A percentile compares a stretch with the other conserved stretches of the same genome.
Evolutionary conservation across 2,888 invertebrate genomes (phyloP).

Genomic region (Scotopteryx bipunctaria): DNA sequence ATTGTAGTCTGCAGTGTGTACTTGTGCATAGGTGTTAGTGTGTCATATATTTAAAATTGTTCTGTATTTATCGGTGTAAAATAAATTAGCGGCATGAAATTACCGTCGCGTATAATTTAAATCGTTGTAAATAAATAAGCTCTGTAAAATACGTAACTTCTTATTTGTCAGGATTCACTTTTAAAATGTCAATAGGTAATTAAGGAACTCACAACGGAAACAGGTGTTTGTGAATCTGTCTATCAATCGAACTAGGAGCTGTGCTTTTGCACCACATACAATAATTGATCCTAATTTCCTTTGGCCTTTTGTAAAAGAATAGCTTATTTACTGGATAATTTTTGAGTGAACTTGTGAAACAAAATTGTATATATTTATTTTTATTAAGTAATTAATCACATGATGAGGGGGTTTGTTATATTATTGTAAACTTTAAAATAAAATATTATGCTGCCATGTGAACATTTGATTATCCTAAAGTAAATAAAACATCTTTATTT

Average conservation of each 20-base stretch:
- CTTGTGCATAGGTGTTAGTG: constrained; percentile 3
- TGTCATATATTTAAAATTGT: constrained; percentile 3
- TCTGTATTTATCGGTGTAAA: constrained; percentile 7
- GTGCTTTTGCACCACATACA: too few species aligned
- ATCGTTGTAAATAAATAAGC: constrained; percentile 12
- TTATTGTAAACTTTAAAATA: constrained; percentile 70
- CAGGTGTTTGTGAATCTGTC: too few species aligned
- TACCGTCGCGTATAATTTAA: constrained; percentile 5
- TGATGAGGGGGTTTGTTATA: constrained; percentile 56
- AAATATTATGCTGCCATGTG: constrained; percentile 45
- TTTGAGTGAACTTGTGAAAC: constrained; percentile 46
- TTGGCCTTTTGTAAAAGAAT: not conserved
- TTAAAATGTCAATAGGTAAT: too few species aligned
- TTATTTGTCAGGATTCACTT: not conserved
- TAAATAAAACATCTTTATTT: constrained; percentile 5
- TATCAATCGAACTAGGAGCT: too few species aligned
- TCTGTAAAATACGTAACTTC: constrained; percentile 3
- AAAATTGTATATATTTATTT: constrained; percentile 67
- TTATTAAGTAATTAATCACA: constrained; percentile 53
- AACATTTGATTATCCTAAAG: not conserved
- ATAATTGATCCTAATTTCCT: not conserved
- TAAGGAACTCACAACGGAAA: too few species aligned
- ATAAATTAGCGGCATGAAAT: not conserved
- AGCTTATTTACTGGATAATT: not conserved
- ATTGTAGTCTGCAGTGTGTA: not conserved